Percentiles rank a stretch among this genome's conserved stretches.
Conservation (phyloP, 2,888 invertebrate species). For the Metellina segmentata region DNA sequence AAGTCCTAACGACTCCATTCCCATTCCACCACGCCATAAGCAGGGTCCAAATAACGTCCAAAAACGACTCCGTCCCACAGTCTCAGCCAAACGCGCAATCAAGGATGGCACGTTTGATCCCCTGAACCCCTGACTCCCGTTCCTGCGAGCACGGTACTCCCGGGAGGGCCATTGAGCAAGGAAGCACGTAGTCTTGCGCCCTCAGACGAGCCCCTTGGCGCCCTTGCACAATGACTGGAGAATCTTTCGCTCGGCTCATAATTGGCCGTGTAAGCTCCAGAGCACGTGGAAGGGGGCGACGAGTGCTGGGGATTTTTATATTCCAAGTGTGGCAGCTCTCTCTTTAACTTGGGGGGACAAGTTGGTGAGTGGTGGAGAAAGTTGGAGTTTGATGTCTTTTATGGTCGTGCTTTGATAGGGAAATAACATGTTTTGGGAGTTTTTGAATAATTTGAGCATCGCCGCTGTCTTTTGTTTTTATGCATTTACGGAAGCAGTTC, state of each 20-base stretch:
- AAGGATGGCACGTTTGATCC: slow-evolving; percentile 68
- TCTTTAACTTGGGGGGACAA: background rate
- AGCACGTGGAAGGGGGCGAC: slow-evolving; percentile 52
- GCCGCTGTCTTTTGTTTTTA: no score
- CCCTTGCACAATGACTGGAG: slow-evolving; percentile 38
- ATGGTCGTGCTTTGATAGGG: background rate
- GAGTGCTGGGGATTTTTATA: slow-evolving; percentile 38
- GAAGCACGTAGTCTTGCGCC: slow-evolving; percentile 50
- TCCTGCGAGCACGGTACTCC: slow-evolving; percentile 27
- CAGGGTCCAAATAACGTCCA: slow-evolving; percentile 46
- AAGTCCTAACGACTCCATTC: slow-evolving; percentile 55
- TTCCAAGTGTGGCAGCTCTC: background rate
- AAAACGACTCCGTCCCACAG: slow-evolving; percentile 12
- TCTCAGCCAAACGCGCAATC: slow-evolving; percentile 56
- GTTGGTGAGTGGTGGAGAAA: background rate
- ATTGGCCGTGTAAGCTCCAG: slow-evolving; percentile 67
- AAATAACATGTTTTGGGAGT: background rate
- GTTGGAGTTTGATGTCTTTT: background rate
- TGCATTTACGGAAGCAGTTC: no score
- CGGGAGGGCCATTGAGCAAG: slow-evolving; percentile 42
- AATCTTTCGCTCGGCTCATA: slow-evolving; percentile 47
- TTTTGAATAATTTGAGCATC: background rate
- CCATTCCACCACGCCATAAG: slow-evolving; percentile 26
- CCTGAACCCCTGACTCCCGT: slow-evolving; percentile 48
- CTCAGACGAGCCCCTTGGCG: slow-evolving; percentile 57